These are phyloP conservation scores for Pocillopora verrucosa DNA, from an alignment of 64 coral and sea anemone genomes.

Conservation along the genomic window DNA sequence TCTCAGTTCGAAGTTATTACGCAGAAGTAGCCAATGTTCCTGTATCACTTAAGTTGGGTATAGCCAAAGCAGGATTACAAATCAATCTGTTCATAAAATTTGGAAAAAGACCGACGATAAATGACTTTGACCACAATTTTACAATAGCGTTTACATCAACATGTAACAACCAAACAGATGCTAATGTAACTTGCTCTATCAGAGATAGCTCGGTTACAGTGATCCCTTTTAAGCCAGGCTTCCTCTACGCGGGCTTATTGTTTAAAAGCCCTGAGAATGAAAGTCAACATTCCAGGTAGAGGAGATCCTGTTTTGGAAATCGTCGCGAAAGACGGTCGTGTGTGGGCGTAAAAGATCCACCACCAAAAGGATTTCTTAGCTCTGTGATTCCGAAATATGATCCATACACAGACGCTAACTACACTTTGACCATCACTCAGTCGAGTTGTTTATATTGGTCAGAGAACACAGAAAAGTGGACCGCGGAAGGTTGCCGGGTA, in stretches of 20 bases:
- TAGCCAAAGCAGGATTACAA: background rate
- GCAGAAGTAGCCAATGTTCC: background rate
- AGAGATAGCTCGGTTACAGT: background rate
- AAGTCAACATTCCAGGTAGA: background rate
- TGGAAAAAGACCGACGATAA: slow-evolving; percentile 30
- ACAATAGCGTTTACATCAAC: no score
- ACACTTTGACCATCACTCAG: background rate
- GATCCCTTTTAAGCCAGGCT: background rate
- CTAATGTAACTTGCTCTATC: no score
- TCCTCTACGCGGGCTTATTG: background rate
- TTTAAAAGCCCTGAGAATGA: background rate
- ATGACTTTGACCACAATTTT: no score
- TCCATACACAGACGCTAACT: slow-evolving; percentile 5
- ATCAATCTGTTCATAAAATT: slow-evolving; percentile 42
- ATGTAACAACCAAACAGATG: no score
- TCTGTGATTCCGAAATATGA: slow-evolving; percentile 11
- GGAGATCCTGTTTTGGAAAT: slow-evolving; percentile 9
- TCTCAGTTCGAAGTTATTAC: slow-evolving; percentile 38
- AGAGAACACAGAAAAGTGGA: background rate
- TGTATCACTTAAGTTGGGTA: background rate
- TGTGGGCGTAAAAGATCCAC: slow-evolving; percentile 18
- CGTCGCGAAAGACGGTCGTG: slow-evolving; percentile 21
- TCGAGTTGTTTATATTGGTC: slow-evolving; percentile 54
- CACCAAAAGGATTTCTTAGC: background rate
- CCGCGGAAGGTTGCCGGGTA: slow-evolving; percentile 21